Base-by-base conservation (phyloP, 2,888 invertebrate species). In the Orchesellides sinensis region DNA sequence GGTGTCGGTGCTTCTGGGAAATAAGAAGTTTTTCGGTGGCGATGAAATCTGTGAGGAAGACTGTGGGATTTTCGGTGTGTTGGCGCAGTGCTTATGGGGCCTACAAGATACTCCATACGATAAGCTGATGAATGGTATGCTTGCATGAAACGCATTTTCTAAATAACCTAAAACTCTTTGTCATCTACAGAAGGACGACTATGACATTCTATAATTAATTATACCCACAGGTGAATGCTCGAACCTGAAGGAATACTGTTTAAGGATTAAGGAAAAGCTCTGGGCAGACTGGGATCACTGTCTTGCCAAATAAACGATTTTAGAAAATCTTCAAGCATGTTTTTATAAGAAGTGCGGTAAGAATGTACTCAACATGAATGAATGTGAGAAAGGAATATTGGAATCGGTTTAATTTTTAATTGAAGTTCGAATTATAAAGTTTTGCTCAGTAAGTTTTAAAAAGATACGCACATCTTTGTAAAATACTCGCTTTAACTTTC, bases 51-150 rank as follows among this genome's bases (percentile, higher is more conserved):
- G 74, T 56, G 84, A 85, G 63, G 74, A 80, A 3, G 91, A 91
- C 85, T 90, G 90, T 87, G 88, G 90, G 0, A 85, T 90, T 65
- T 91, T 91, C 88, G 90, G 90, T 2, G 88, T 89, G 87, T 70
- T 90, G 59, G 87, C 89, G 19, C 90, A 90, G 86, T 84, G 90
- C 3, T 78, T 89, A 17, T 90, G 89, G 89, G 87, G 85, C 49
- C 68, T 87, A 1, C 87, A 87, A 0, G 81, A 73, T 40, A 86
- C 87, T 12, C 86, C 87, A 4, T 87, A 84, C 65, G 85, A 87
- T 29, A 72, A 80, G 40, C 61, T 87, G 17, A 23, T 88, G 14
- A 81, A 85, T 45, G 80, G 84, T 84, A 65, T 61, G 4, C 40
- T 32, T 29, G 5, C 8, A 25, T 59, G 21, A 14, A 21, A 54